A percentile compares a stretch with the other conserved stretches of the same genome.
Evolutionary conservation across 2,113 vertebrate genomes (phyloP).

Genomic region (Ibidorhyncha struthersii): DNA sequence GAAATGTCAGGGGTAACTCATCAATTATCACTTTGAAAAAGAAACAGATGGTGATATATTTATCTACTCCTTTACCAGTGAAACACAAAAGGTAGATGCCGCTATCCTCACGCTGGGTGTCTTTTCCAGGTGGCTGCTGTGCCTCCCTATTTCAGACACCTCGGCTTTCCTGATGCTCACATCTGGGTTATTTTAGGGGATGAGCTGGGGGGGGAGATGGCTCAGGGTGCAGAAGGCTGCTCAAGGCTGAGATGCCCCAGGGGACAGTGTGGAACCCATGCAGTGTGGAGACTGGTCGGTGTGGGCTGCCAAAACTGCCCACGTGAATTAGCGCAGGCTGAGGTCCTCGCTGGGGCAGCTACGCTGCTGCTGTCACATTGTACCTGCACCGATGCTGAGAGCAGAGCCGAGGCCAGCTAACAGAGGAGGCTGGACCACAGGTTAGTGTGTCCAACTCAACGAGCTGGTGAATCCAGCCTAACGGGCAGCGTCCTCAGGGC

Average conservation of each 20-base stretch:
- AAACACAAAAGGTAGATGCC: constrained; percentile 34
- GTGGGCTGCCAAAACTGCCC: neutral
- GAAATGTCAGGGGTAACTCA: constrained; percentile 17
- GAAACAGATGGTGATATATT: constrained; percentile 52
- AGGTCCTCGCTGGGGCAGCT: neutral
- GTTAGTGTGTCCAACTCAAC: neutral
- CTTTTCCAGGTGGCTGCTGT: neutral
- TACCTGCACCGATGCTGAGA: neutral
- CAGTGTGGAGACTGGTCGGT: neutral
- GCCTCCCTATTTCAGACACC: neutral
- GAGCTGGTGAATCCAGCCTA: neutral
- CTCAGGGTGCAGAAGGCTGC: neutral
- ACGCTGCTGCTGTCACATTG: rapidly evolving
- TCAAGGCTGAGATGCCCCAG: neutral
- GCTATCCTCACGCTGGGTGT: neutral
- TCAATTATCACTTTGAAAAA: constrained; percentile 11
- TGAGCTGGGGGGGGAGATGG: neutral
- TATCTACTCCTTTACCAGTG: neutral
- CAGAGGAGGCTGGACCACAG: too few species aligned
- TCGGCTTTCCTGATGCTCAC: neutral
- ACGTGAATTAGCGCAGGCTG: neutral
- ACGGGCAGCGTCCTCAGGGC: rapidly evolving
- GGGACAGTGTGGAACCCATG: neutral
- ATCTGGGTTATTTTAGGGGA: neutral
- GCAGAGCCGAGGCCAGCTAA: neutral